Evolutionary conservation across 30 jellyfish, hydroid and myxozoan genomes (phyloP), one percentile per base, ranked within the genome.

Genomic region (Hydractinia echinata): DNA sequence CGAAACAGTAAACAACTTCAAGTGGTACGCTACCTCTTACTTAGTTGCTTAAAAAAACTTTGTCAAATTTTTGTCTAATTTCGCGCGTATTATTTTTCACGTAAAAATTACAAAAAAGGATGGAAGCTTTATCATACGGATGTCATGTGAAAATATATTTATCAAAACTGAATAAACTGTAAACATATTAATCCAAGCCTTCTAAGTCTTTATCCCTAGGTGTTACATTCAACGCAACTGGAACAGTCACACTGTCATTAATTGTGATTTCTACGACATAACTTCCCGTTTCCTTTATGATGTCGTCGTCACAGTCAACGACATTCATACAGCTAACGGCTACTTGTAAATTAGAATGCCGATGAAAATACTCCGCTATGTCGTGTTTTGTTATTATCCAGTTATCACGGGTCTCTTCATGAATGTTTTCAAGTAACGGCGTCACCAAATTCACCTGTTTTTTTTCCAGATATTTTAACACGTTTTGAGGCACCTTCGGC

Each of bases 361-460:
- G 83, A 5, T 9, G 8, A 67, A 80, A 80, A 66, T 80, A 80
- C 20, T 80, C 87, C 10, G 87, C 70, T 61, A 80, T 51, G 8
- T 80, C 87, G 30, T 80, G 87, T 6, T 67, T 19, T 11, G 87
- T 14, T 8, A 80, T 80, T 10, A 80, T 5, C 76, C 73, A 76
- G 8, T 5, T 48, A 50, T 71, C 67, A 8, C 81, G 39, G n/a
- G 81, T 71, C 8, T 9, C n/a, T 10, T 72, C 69, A 44, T 44
- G 66, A 77, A 44, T 52, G 55, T 77, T 61, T 53, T 55, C 77
- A 4, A 49, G 10, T 19, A 49, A 77, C 39, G 87, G 87, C 8
- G 81, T 67, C 21, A 5, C 72, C 3, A 80, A 58, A n/a, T 80
- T 52, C 7, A 80, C 50, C 5, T 10, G 51, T 4, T 6, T 56